Evolutionary conservation across 1,140 invertebrate genomes (phyloP), one percentile per base, ranked within the genome.

Genomic region (Eurosta solidaginis): DNA sequence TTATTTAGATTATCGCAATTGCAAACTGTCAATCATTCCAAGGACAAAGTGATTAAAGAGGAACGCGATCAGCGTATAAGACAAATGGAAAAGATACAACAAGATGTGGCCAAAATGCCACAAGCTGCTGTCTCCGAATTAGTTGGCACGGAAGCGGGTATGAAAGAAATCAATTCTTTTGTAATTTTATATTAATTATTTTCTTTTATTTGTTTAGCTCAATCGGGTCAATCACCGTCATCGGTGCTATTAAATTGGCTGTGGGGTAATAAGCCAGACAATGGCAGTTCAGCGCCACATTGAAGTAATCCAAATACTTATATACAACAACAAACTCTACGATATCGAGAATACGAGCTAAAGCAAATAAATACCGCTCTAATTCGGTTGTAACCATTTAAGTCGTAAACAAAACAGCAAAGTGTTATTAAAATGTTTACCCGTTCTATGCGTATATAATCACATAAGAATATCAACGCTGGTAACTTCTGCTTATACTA

Each of bases 191-290:
- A 54, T 79, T 63, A 81, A 40, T 44, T 59, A 59, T 47, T 77
- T 45, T 5, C 33, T 76, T 36, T n/a, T 1, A 74, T 14, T 45
- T 54, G 29, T 25, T 9, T 79, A 94, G 93, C 92, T 85, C 92
- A 93, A 82, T 91, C 94, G 84, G 91, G 92, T 22, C 93, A 94
- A 86, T 94, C 92, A 83, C 93, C 93, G 54, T 92, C 93, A 75
- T 93, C 92, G 80, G 92, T 94, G 75, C 89, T 95, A 22, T 87
- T 94, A 81, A 94, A 94, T 87, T 94, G 94, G 93, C 87, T 94
- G 73, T 92, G 93, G 91, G 93, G 93, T 77, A 92, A 91, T 63
- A 85, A 80, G 27, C n/a, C 29, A 27, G 47, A 76, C 9, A n/a
- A 17, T 40, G 59, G 59, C 59, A 20, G 33, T 22, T 40, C 59